Conservation (phyloP, 2,113 vertebrate species). For the Anseranas semipalmata region DNA sequence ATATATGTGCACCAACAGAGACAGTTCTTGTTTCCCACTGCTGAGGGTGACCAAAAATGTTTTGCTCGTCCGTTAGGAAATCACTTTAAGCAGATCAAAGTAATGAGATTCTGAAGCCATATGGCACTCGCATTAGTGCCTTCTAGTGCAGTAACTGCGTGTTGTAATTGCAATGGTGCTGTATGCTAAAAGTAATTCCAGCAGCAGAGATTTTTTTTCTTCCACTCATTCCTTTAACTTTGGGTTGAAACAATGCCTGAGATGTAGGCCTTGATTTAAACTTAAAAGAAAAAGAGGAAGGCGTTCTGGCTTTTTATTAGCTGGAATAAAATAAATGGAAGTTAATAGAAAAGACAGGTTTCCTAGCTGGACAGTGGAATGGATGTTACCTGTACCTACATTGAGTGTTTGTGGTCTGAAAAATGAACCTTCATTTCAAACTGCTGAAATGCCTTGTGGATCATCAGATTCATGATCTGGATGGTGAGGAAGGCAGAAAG, state of each 20-base stretch:
- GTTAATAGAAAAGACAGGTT: neutral
- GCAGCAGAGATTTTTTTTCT: neutral
- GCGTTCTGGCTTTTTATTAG: neutral
- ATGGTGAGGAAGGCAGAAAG: neutral
- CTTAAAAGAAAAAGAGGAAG: neutral
- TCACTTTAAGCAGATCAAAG: constrained; percentile 57
- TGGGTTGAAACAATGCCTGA: neutral
- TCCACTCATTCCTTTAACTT: neutral
- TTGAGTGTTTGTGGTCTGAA: neutral
- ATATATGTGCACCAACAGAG: neutral
- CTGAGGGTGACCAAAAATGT: constrained; percentile 38
- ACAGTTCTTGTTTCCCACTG: neutral
- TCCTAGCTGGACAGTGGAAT: neutral
- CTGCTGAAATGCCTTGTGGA: neutral
- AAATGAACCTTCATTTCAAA: neutral
- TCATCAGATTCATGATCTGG: neutral
- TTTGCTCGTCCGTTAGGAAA: constrained; percentile 23
- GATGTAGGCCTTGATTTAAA: neutral
- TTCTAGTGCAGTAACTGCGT: neutral
- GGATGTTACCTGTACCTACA: neutral
- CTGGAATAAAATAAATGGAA: neutral
- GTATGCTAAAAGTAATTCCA: neutral
- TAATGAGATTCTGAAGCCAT: constrained; percentile 72
- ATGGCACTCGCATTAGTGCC: constrained; percentile 58
- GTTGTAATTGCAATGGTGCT: neutral